A percentile compares a stretch with the other conserved stretches of the same genome.
These are phyloP conservation scores for Calyptomena viridis DNA, from an alignment of 2,113 vertebrate genomes.

Conservation along the genomic window DNA sequence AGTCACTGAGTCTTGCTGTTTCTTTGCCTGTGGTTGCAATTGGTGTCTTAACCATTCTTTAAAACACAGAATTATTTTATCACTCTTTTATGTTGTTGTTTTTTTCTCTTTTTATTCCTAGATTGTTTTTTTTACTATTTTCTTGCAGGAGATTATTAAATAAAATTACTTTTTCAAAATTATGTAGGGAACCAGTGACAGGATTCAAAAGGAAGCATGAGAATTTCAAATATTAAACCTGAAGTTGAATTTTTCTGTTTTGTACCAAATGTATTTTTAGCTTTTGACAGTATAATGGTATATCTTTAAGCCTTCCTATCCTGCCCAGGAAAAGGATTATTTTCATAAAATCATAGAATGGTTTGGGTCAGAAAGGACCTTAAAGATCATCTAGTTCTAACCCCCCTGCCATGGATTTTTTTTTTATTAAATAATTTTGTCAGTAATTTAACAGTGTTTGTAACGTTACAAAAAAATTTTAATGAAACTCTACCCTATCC, in stretches of 20 bases:
- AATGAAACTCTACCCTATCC: neutral
- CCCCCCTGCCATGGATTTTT: neutral
- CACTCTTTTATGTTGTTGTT: neutral
- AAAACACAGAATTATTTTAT: neutral
- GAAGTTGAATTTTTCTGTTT: neutral
- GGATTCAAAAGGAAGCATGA: neutral
- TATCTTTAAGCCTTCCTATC: neutral
- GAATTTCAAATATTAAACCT: neutral
- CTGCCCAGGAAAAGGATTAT: neutral
- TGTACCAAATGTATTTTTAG: neutral
- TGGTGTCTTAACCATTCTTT: neutral
- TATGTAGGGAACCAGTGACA: neutral
- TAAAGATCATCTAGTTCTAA: neutral
- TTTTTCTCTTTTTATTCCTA: neutral
- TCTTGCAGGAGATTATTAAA: neutral
- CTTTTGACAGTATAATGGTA: neutral
- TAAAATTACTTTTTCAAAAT: neutral
- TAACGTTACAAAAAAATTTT: neutral
- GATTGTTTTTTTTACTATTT: neutral
- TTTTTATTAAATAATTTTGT: neutral
- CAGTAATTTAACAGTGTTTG: neutral
- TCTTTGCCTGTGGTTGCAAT: neutral
- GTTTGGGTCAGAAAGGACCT: neutral
- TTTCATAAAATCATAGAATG: neutral
- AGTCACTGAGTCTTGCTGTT: neutral